phyloP scores from a whole-genome alignment of 1,140 invertebrate genomes.

The Bombus balteatus region DNA sequence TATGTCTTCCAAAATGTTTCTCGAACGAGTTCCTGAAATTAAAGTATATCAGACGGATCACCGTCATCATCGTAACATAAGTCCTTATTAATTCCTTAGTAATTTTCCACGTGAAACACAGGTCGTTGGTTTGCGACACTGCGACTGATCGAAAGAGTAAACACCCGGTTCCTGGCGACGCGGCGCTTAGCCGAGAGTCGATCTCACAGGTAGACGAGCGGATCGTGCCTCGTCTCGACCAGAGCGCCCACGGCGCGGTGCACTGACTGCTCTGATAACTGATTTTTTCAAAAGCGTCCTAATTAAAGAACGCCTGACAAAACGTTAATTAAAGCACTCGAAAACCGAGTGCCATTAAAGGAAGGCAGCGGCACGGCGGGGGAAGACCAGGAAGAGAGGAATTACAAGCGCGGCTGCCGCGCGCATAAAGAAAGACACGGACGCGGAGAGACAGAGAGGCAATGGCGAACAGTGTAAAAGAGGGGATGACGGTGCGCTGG shows the following conservation, averaged over 20 bases:
- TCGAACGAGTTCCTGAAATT: no score
- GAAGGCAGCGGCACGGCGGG: constrained; percentile 42
- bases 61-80: background rate
- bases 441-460: constrained; percentile 4
- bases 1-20: no score
- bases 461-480: background rate
- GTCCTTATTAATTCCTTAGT: background rate
- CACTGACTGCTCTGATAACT: constrained; percentile 54
- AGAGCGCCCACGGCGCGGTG: background rate
- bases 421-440: constrained; percentile 53
- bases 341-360: constrained; percentile 78
- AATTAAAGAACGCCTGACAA: constrained; percentile 75
- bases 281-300: constrained; percentile 78
- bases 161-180: background rate
- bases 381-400: constrained; percentile 55
- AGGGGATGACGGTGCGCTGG: background rate
- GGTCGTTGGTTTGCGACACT: background rate
- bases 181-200: no score
- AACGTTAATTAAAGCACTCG: constrained; percentile 79
- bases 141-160: background rate
- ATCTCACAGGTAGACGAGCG: background rate
- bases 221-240: constrained; percentile 1
- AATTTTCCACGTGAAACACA: background rate
- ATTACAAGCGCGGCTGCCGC: constrained; percentile 59
- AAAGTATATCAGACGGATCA: background rate